Evolutionary conservation across 2,888 invertebrate species (phyloP).

Genomic region (Sesamia inferens): DNA sequence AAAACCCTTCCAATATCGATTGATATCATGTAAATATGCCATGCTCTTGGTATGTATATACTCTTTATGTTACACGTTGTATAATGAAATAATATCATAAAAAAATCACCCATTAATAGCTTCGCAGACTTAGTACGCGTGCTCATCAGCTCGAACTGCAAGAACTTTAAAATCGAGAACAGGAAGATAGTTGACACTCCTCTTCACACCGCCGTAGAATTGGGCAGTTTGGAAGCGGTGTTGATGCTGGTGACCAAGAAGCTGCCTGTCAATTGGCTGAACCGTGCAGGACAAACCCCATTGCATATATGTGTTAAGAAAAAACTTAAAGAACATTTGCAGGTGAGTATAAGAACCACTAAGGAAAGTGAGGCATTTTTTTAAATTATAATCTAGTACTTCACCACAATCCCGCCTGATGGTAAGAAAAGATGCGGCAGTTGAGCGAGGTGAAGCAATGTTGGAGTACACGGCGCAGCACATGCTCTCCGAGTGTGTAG

Average conservation of each 20-base stretch:
- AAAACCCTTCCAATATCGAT: too few relatives aligned
- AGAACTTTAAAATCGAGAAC: slow-evolving; percentile 32
- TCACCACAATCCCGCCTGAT: too few relatives aligned
- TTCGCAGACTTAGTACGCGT: slow-evolving; percentile 57
- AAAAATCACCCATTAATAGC: slow-evolving; percentile 33
- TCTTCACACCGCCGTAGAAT: slow-evolving; percentile 60
- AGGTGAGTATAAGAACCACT: slow-evolving; percentile 43
- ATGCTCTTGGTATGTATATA: too few relatives aligned
- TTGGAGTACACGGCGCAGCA: too few relatives aligned
- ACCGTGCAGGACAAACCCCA: slow-evolving; percentile 73
- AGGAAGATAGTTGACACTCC: slow-evolving; percentile 51
- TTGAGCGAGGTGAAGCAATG: too few relatives aligned
- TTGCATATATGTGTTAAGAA: slow-evolving; percentile 77
- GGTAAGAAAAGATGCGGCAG: too few relatives aligned
- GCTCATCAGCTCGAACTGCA: slow-evolving; percentile 31
- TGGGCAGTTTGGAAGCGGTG: slow-evolving; percentile 52
- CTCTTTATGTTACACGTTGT: too few relatives aligned
- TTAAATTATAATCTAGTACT: too few relatives aligned
- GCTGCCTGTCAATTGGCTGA: slow-evolving; percentile 43
- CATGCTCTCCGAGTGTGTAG: too few relatives aligned
- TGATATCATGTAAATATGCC: too few relatives aligned
- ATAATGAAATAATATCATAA: neutral
- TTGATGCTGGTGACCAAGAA: slow-evolving; percentile 36
- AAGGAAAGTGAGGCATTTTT: neutral
- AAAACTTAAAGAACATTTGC: slow-evolving; percentile 64